These are phyloP conservation scores for Spheniscus mendiculus DNA, from an alignment of 2,113 vertebrate genomes.

Conservation along the genomic window DNA sequence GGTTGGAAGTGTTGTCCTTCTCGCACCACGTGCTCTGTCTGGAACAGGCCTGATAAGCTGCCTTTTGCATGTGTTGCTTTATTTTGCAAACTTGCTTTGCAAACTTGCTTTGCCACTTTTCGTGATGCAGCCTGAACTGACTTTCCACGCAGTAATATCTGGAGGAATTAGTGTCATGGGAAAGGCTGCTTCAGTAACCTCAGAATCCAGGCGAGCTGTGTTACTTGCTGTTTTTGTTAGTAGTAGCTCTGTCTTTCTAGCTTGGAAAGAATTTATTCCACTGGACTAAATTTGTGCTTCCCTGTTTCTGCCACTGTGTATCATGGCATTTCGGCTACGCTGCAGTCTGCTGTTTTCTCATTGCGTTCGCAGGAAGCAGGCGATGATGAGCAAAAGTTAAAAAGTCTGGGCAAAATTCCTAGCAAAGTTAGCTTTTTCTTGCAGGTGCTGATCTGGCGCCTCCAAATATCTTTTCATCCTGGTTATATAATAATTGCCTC, in stretches of 20 bases:
- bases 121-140: background rate
- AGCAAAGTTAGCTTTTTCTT: background rate
- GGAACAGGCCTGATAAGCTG: background rate
- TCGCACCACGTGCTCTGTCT: background rate
- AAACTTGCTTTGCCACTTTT: background rate
- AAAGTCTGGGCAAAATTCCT: slow-evolving; percentile 47
- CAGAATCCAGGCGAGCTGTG: background rate
- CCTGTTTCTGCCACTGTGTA: background rate
- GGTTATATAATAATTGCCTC: background rate
- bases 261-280: background rate
- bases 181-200: background rate
- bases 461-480: background rate
- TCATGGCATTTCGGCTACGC: background rate
- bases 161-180: background rate
- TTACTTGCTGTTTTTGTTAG: background rate
- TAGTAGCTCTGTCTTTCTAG: background rate
- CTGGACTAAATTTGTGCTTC: slow-evolving; percentile 34
- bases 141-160: background rate
- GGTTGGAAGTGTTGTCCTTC: background rate
- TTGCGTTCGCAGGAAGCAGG: background rate
- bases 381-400: background rate
- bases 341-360: background rate
- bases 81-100: background rate
- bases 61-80: background rate
- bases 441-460: background rate